Conservation (phyloP, 2,888 invertebrate species). For the Meloe dianella region DNA sequence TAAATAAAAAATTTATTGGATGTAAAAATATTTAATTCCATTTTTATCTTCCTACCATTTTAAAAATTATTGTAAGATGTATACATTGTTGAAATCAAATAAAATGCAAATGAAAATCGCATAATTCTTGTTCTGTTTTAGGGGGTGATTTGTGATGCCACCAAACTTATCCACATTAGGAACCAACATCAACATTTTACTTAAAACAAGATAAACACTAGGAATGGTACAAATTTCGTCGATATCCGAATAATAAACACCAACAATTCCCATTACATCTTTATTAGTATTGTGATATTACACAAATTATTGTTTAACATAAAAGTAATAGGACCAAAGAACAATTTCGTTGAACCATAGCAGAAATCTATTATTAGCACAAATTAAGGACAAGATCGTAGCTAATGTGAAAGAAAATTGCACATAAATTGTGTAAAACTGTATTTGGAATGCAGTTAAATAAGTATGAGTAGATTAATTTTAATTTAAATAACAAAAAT, state of each 20-base stretch:
- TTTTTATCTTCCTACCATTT: slow-evolving; percentile 44
- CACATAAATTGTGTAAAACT: background rate
- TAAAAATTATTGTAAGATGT: slow-evolving; percentile 44
- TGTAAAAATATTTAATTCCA: slow-evolving; percentile 38
- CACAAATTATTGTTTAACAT: background rate
- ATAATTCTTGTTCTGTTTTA: background rate
- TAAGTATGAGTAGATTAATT: background rate
- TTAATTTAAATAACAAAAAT: slow-evolving; percentile 9
- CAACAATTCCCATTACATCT: slow-evolving; percentile 1
- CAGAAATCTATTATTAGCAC: background rate
- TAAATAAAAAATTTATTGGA: slow-evolving; percentile 32
- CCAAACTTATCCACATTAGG: no score
- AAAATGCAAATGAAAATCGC: slow-evolving; percentile 29
- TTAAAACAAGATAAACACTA: no score
- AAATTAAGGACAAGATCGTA: background rate
- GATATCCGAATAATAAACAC: background rate
- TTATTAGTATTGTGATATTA: slow-evolving; percentile 1
- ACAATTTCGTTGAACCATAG: background rate
- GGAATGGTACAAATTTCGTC: no score
- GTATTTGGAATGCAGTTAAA: slow-evolving; percentile 10
- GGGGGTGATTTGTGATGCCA: no score
- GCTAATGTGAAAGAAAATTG: background rate
- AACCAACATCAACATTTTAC: no score
- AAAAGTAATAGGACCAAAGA: slow-evolving; percentile 3
- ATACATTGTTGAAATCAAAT: slow-evolving; percentile 45